Evolutionary conservation across 2,888 invertebrate species (phyloP), one percentile per base, ranked within the genome.

Genomic region (Hesperia comma): DNA sequence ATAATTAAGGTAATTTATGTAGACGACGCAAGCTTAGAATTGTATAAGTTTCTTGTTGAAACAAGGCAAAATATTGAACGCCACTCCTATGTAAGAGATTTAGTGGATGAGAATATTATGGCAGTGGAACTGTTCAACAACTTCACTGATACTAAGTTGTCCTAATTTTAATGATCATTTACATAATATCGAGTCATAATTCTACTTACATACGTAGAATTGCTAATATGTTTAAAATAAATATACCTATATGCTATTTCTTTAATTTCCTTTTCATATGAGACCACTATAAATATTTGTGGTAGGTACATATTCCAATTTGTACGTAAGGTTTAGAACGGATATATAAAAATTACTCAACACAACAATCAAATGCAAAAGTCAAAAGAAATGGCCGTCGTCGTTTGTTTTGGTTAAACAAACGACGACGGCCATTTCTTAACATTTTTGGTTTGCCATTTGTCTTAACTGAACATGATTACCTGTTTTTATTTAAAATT

Each of bases 121-220:
- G 19, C 19, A 19, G 43, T 62, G 61, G 61, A 63, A 63, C 54
- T 54, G 33, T 40, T 64, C 41, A 41, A n/a, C 4, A 60, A 60
- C 43, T 66, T 54, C 64, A 60, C 21, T 58, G 32, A 21, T 33
- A n/a, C n/a, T n/a, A 60, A 54, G 15, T 51, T 26, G 32, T 58
- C 32, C 49, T 56, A 33, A 54, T 58, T 67, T 70, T 68, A 60
- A 74, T 74, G 77, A 78, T 71, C 75, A 75, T 77, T 74, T 75
- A 74, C 73, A 75, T 78, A 75, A 15, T 80, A 79, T 80, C 79
- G 73, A 79, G 80, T 78, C 77, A 80, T 80, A 83, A 82, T 82
- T 83, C 82, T 77, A 79, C 77, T 78, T n/a, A n/a, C n/a, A n/a
- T n/a, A n/a, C 71, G 82, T 85, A 86, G 85, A 79, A 79, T 81